Evolutionary conservation across 2,797 vertebrate genomes (phyloP).

Genomic region (Synanceia verrucosa): DNA sequence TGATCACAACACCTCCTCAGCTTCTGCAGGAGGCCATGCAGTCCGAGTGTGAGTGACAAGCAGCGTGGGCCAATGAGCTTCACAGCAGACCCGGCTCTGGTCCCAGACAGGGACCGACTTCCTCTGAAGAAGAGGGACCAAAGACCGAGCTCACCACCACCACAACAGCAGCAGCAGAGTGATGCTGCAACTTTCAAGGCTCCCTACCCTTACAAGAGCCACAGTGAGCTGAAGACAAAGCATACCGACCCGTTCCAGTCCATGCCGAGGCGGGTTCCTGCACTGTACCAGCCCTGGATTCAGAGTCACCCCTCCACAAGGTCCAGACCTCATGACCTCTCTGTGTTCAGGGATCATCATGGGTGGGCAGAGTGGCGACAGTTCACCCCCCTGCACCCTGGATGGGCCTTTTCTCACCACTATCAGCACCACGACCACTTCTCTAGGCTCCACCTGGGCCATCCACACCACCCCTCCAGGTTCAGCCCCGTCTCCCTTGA

Average conservation of each 20-base stretch:
- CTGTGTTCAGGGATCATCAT: slow-evolving; percentile 63
- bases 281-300: slow-evolving; percentile 74
- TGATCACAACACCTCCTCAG: slow-evolving; percentile 34
- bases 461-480: slow-evolving; percentile 33
- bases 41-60: slow-evolving; percentile 43
- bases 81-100: slow-evolving; percentile 51
- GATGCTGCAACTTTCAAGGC: slow-evolving; percentile 77
- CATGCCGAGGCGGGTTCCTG: slow-evolving; percentile 50
- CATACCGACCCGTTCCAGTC: slow-evolving; percentile 59
- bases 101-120: slow-evolving; percentile 69
- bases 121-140: slow-evolving; percentile 80
- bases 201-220: slow-evolving; percentile 77
- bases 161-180: slow-evolving; percentile 41
- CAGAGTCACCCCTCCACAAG: slow-evolving; percentile 46
- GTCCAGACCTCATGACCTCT: slow-evolving; percentile 51
- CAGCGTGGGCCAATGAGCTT: slow-evolving; percentile 70
- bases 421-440: slow-evolving; percentile 44
- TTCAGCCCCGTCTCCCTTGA: slow-evolving; percentile 37
- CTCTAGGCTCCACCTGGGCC: slow-evolving; percentile 30
- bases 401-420: slow-evolving; percentile 54
- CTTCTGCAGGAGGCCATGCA: slow-evolving; percentile 26
- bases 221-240: slow-evolving; percentile 49
- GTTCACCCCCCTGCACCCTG: slow-evolving; percentile 35
- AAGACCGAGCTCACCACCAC: slow-evolving; percentile 26
- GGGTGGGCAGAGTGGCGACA: slow-evolving; percentile 67